Percentiles rank a stretch among this genome's conserved stretches.
These are phyloP conservation scores for Tenualosa thibaudeaui DNA, from an alignment of 2,797 vertebrate species.

Conservation along the genomic window DNA sequence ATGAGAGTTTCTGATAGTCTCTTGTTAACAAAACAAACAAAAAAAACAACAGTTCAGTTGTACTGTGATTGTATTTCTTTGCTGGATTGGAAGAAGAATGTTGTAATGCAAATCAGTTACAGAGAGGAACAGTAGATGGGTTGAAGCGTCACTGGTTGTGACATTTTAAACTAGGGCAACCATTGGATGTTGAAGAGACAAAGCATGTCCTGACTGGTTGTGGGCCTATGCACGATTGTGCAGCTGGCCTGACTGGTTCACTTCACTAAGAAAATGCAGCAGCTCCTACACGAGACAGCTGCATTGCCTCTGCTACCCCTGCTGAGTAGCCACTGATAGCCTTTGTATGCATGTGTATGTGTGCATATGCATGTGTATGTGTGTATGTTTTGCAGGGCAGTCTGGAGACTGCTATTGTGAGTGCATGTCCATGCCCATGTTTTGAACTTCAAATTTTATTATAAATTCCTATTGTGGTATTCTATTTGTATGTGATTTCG, in stretches of 20 bases:
- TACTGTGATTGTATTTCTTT: neutral
- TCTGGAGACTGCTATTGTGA: neutral
- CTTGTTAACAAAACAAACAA: neutral
- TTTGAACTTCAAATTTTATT: neutral
- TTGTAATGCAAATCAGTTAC: neutral
- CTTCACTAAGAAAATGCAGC: slow-evolving; percentile 31
- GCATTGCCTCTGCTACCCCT: slow-evolving; percentile 9
- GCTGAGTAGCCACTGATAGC: neutral
- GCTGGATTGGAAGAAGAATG: neutral
- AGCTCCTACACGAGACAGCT: slow-evolving; percentile 31
- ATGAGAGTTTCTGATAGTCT: neutral
- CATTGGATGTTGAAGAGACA: neutral
- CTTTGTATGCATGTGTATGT: slow-evolving; percentile 11
- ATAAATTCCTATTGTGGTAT: neutral
- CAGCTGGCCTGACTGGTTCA: neutral
- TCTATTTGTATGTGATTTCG: slow-evolving; percentile 8
- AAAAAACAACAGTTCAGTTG: slow-evolving; percentile 1
- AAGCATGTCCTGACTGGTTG: slow-evolving; percentile 28
- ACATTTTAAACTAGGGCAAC: neutral
- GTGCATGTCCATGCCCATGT: neutral
- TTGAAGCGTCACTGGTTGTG: neutral
- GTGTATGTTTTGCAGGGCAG: neutral
- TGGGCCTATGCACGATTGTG: slow-evolving; percentile 31
- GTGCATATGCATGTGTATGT: slow-evolving; percentile 18
- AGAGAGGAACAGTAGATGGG: neutral